These are phyloP conservation scores for Salvelinus fontinalis DNA, from an alignment of 2,113 vertebrate genomes.

Conservation along the genomic window DNA sequence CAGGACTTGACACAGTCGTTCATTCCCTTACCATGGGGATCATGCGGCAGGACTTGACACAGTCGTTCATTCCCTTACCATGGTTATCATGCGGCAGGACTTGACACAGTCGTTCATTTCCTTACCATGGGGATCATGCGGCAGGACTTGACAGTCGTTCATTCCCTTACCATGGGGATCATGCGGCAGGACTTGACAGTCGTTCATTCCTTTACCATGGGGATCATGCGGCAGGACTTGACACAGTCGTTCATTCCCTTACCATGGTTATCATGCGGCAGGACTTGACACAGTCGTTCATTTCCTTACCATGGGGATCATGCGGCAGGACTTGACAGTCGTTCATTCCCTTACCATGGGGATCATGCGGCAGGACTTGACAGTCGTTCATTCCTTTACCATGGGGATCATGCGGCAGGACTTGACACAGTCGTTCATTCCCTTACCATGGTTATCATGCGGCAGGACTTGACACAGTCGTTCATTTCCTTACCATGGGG, in stretches of 20 bases:
- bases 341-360: slow-evolving; percentile 50
- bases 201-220: slow-evolving; percentile 44
- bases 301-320: slow-evolving; percentile 61
- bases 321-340: slow-evolving; percentile 8
- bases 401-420: slow-evolving; percentile 52
- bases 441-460: slow-evolving; percentile 62
- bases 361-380: slow-evolving; percentile 41
- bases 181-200: slow-evolving; percentile 21
- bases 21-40: too few species aligned
- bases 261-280: slow-evolving; percentile 61
- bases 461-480: neutral
- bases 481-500: slow-evolving; percentile 52
- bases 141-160: too few species aligned
- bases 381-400: slow-evolving; percentile 38
- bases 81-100: too few species aligned
- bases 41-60: too few species aligned
- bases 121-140: slow-evolving; percentile 64
- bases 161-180: slow-evolving; percentile 58
- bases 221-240: slow-evolving; percentile 48
- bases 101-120: too few species aligned
- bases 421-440: too few species aligned
- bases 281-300: too few species aligned
- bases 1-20: slow-evolving; percentile 16
- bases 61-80: too few species aligned
- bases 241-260: slow-evolving; percentile 9